Base-by-base conservation (phyloP, 64 coral and sea anemone genomes). In the Pocillopora verrucosa region DNA sequence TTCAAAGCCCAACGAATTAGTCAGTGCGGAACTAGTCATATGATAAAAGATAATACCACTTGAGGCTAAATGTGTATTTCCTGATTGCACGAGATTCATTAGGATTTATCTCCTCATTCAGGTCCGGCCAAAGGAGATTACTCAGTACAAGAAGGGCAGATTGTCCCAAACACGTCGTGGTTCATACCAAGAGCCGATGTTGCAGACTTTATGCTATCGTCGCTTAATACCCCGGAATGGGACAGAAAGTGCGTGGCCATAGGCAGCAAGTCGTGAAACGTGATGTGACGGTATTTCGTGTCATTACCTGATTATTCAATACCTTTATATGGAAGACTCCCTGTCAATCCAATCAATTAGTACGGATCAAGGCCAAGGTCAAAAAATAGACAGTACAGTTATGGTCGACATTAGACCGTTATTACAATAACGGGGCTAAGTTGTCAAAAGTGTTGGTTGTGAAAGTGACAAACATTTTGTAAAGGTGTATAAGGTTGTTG, bases 241-340 rank as follows among this genome's bases (percentile, higher is more conserved):
- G 88, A 90, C 26, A 90, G 56, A 69, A 90, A 90, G 58, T 78
- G 61, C 25, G 36, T 90, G 63, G 88, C 88, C 58, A 90, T 90
- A 74, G 88, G 88, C 9, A 57, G 65, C 5, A 82, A 82, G 14
- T 10, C 59, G 34, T 82, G 79, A 82, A 25, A 82, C 19, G 79
- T 59, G 15, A 61, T 61, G 7, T 82, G 79, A 82, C 9, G 57
- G 59, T 60, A 59, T 22, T 2, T 30, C 19, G 56, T 4, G 57
- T 79, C 34, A 24, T 51, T 26, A 51, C 13, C 20, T 79, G 77
- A 79, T 79, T 79, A 15, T 19, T 79, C 26, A 79, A 79, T 57
- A 79, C 77, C 16, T 60, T 61, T 35, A 61, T 79, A 79, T 25
- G 11, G 20, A 60, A 79, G 19, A 79, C 11, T 24, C 77, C 57